phyloP scores from a whole-genome alignment of 2,113 vertebrate genomes.

The Orycteropus afer region DNA sequence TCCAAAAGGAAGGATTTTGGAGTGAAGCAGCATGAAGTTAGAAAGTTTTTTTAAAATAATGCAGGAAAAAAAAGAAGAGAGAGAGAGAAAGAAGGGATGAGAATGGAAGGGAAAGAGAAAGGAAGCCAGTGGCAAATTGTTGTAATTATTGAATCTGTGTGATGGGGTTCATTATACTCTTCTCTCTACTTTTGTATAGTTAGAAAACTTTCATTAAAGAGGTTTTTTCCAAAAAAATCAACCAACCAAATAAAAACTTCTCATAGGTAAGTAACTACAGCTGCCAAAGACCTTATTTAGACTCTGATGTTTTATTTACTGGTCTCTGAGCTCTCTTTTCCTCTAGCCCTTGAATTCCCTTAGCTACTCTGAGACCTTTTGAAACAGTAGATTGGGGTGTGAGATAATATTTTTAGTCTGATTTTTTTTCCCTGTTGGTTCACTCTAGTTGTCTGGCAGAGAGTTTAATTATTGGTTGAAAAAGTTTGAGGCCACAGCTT shows the following conservation, averaged over 20 bases:
- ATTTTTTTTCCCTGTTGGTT: background rate
- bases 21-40: background rate
- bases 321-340: background rate
- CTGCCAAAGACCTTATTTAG: background rate
- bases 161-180: background rate
- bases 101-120: background rate
- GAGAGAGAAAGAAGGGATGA: background rate
- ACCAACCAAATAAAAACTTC: background rate
- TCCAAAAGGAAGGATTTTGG: background rate
- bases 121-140: background rate
- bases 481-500: background rate
- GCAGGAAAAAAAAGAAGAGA: background rate
- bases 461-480: background rate
- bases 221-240: background rate
- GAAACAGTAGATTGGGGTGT: background rate
- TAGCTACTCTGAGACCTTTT: background rate
- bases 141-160: slow-evolving; percentile 18
- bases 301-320: background rate
- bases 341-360: background rate
- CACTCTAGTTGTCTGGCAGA: background rate
- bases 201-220: slow-evolving; percentile 23
- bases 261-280: background rate
- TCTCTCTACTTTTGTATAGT: background rate
- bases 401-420: background rate
- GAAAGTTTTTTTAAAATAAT: background rate